These are phyloP conservation scores for Porites cylindrica DNA, from an alignment of 92 coral and sea anemone species.

Conservation along the genomic window DNA sequence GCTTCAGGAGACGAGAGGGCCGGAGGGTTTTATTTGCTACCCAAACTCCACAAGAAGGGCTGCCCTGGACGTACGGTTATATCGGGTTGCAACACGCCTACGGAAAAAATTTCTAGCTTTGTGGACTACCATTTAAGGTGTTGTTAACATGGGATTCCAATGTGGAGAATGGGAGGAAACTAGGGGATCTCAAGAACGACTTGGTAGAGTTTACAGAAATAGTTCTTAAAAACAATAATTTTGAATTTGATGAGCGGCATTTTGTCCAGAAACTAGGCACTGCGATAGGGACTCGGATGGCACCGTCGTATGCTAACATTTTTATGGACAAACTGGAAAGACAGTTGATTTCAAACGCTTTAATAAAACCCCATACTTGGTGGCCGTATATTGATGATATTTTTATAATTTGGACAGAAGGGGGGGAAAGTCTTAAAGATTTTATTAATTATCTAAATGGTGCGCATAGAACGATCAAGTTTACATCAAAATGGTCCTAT, in stretches of 20 bases:
- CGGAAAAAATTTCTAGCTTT: slow-evolving; percentile 42
- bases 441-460: not conserved
- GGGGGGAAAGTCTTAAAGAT: too few species aligned
- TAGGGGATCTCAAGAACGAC: not conserved
- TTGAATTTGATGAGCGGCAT: not conserved
- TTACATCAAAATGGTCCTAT: too few species aligned
- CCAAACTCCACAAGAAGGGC: slow-evolving; percentile 12
- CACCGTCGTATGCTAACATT: slow-evolving; percentile 1
- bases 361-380: not conserved
- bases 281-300: slow-evolving; percentile 27
- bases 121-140: slow-evolving; percentile 31
- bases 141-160: too few species aligned
- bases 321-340: not conserved
- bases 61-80: not conserved
- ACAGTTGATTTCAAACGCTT: not conserved
- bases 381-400: too few species aligned
- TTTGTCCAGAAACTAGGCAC: slow-evolving; percentile 10
- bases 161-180: not conserved
- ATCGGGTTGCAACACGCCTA: slow-evolving; percentile 25
- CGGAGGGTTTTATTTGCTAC: slow-evolving; percentile 2
- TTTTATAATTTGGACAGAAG: too few species aligned
- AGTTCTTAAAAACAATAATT: slow-evolving; percentile 10
- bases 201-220: not conserved
- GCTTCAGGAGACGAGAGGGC: not conserved
- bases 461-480: not conserved